A percentile compares a stretch with the other conserved stretches of the same genome.
Evolutionary conservation across 23 tunicate species (phyloP).

Genomic region (Ciona savignyi): DNA sequence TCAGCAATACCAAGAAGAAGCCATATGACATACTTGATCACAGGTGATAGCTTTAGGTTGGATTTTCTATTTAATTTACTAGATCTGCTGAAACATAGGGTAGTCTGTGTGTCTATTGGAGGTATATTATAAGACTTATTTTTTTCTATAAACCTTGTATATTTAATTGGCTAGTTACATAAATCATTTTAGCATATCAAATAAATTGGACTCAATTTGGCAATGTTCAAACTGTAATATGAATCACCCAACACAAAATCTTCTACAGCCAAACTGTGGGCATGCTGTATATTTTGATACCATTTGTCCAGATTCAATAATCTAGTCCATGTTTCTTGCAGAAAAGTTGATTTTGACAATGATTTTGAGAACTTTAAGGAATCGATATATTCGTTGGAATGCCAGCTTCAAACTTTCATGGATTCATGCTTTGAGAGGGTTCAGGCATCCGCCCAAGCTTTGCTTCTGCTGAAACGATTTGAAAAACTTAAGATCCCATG

Average conservation of each 20-base stretch:
- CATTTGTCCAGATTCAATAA: no score
- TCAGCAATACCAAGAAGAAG: conserved; percentile 78
- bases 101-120: no score
- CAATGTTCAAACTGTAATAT: no score
- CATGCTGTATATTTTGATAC: no score
- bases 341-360: conserved; percentile 95
- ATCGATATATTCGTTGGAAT: conserved; percentile 66
- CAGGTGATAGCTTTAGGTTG: conserved; percentile 33
- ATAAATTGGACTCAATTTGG: no score
- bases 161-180: background rate
- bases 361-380: conserved; percentile 89
- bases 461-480: conserved; percentile 66
- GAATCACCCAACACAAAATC: background rate
- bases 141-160: background rate
- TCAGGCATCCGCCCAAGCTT: conserved; percentile 82
- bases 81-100: background rate
- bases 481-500: conserved; percentile 85
- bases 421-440: conserved; percentile 80
- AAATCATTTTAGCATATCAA: no score
- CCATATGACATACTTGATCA: conserved; percentile 89
- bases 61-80: background rate
- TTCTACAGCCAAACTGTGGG: no score
- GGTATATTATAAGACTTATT: background rate
- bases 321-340: conserved; percentile 7
- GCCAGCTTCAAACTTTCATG: conserved; percentile 84